Evolutionary conservation across 2,888 invertebrate species (phyloP), one percentile per base, ranked within the genome.

Genomic region (Cacoxenus indagator): DNA sequence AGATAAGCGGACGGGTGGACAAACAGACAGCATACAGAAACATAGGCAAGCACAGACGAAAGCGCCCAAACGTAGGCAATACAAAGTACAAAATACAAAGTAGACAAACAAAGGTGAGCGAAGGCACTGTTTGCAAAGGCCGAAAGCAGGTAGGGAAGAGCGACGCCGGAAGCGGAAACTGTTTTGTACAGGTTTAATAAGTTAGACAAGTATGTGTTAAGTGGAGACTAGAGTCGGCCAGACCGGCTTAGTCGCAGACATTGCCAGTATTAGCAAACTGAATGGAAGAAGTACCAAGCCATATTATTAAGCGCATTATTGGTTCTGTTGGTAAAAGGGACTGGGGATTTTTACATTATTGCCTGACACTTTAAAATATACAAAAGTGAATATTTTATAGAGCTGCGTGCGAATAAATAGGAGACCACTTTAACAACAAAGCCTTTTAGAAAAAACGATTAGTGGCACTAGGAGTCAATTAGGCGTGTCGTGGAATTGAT

Each of bases 221-320:
- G 51, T 24, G 22, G 22, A 31, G 31, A 59, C 26, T 29, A 14
- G 37, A 59, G 37, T 61, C 4, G 61, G 9, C 14, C 24, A 61
- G 43, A 61, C 61, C 26, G 26, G 11, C 24, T n/a, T 54, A 26
- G 48, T 19, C 8, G 26, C 54, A 55, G 43, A 43, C 43, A 37
- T 37, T n/a, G 61, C 43, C 61, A 61, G 43, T 61, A 61, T 61
- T 61, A 61, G 61, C 24, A 43, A 61, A 61, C 37, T 37, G 43
- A 43, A 43, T 43, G 43, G 11, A 27, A 43, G 11, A 61, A 43
- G 61, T 24, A 37, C 37, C 22, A 24, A 14, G 24, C n/a, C 24
- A n/a, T 37, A 61, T 61, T 61, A 61, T 61, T 61, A 61, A 61
- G 61, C 61, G 14, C 29, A 61, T 43, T 61, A 61, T 61, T 61